phyloP scores from a whole-genome alignment of 2,797 vertebrate species.

The Characodon lateralis region DNA sequence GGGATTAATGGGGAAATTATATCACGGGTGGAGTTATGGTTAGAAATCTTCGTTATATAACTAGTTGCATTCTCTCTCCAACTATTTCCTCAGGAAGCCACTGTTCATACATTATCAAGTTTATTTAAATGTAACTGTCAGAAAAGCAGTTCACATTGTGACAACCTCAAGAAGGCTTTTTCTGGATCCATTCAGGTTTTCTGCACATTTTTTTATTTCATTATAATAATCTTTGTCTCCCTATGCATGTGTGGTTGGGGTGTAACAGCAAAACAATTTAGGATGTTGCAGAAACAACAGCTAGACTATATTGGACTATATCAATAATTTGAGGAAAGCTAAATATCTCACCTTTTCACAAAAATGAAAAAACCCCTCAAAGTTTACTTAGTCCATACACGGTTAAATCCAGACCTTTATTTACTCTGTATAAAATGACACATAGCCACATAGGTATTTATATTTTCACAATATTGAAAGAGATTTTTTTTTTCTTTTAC shows the following conservation, averaged over 20 bases:
- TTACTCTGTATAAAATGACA: too few species aligned
- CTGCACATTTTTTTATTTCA: not conserved
- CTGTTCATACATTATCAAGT: constrained; percentile 34
- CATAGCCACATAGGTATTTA: too few species aligned
- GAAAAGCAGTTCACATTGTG: not conserved
- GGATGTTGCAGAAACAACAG: not conserved
- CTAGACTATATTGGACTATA: too few species aligned
- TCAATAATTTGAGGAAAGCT: too few species aligned
- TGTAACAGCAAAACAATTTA: not conserved
- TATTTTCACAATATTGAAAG: too few species aligned
- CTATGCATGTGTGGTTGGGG: not conserved
- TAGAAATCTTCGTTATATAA: constrained; percentile 26
- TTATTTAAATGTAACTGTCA: not conserved
- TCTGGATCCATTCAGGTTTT: not conserved
- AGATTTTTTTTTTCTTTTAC: too few species aligned
- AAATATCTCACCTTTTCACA: too few species aligned
- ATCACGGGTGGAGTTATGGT: constrained; percentile 50
- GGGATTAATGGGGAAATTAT: constrained; percentile 51
- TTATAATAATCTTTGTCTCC: not conserved
- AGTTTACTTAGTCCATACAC: too few species aligned
- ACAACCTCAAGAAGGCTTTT: constrained; percentile 12
- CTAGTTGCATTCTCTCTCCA: constrained; percentile 42
- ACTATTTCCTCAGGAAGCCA: constrained; percentile 50
- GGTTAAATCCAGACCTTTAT: too few species aligned
- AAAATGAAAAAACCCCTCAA: too few species aligned